These are phyloP conservation scores for Atherinomorus stipes DNA, from an alignment of 2,113 vertebrate species.

Conservation along the genomic window DNA sequence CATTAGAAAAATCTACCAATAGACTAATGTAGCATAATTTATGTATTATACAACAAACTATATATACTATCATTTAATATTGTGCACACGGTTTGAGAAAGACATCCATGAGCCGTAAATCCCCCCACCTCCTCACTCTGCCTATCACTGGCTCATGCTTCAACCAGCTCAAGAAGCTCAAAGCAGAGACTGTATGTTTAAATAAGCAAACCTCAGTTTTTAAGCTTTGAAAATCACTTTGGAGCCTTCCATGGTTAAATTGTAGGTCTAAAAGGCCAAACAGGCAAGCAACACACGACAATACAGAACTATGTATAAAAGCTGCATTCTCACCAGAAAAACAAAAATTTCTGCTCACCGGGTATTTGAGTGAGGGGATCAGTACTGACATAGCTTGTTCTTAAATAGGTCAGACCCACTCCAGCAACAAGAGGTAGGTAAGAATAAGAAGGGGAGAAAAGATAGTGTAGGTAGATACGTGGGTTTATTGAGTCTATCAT, in stretches of 20 bases:
- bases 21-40: constrained; percentile 20
- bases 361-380: constrained; percentile 7
- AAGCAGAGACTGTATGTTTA: constrained; percentile 7
- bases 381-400: constrained; percentile 33
- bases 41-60: constrained; percentile 15
- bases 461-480: constrained; percentile 2
- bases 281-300: too few relatives aligned
- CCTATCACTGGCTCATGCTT: constrained; percentile 21
- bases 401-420: constrained; percentile 51
- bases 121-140: constrained; percentile 31
- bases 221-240: not conserved
- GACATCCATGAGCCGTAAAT: constrained; percentile 59
- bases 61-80: too few relatives aligned
- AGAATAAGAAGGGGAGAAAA: constrained; percentile 7
- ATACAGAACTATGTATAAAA: too few relatives aligned
- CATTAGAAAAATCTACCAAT: constrained; percentile 7
- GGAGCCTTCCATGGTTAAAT: too few relatives aligned
- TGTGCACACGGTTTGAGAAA: not conserved
- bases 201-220: constrained; percentile 29
- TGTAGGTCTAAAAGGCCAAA: too few relatives aligned
- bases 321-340: too few relatives aligned
- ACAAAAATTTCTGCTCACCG: too few relatives aligned
- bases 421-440: constrained; percentile 15
- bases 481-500: constrained; percentile 29
- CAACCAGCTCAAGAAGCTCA: not conserved